A percentile compares a stretch with the other conserved stretches of the same genome.
Conservation (phyloP, 2,888 invertebrate species). For the Mesorhabditis sp. region DNA sequence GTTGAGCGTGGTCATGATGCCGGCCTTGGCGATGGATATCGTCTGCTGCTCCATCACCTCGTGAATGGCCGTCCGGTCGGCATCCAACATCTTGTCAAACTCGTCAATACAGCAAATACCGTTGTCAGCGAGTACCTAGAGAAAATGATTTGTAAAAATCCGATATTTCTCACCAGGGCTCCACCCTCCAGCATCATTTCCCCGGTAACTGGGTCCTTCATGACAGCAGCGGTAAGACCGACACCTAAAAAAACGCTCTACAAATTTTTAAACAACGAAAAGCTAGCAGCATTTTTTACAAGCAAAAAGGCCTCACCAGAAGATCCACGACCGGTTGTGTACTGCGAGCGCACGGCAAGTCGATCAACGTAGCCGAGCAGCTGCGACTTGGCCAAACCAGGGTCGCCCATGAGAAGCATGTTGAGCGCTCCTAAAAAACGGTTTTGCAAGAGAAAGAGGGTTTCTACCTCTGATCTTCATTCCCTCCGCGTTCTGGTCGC, state of each 20-base stretch:
- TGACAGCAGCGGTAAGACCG: constrained; percentile 95
- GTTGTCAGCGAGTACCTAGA: constrained; percentile 47
- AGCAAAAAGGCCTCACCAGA: constrained; percentile 24
- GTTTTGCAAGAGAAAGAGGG: background rate
- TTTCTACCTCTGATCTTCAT: constrained; percentile 83
- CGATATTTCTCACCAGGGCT: constrained; percentile 68
- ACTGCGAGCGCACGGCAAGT: constrained; percentile 78
- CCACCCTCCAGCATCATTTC: constrained; percentile 97
- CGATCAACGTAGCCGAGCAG: constrained; percentile 88
- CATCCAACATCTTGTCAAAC: constrained; percentile 98
- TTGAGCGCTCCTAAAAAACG: constrained; percentile 70
- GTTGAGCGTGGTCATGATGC: constrained; percentile 95
- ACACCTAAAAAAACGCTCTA: constrained; percentile 63
- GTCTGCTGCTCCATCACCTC: constrained; percentile 90
- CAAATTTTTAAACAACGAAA: constrained; percentile 67
- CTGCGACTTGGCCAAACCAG: constrained; percentile 98
- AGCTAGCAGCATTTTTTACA: background rate
- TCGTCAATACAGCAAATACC: constrained; percentile 90
- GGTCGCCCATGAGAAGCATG: constrained; percentile 98
- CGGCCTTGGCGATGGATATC: constrained; percentile 97
- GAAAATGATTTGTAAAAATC: background rate
- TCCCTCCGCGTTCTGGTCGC: constrained; percentile 83
- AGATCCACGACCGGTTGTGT: constrained; percentile 57
- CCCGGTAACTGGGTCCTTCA: constrained; percentile 93
- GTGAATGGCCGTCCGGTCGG: constrained; percentile 89